These are phyloP conservation scores for Siniperca scherzeri DNA, from an alignment of 2,797 vertebrate genomes.

Conservation along the genomic window DNA sequence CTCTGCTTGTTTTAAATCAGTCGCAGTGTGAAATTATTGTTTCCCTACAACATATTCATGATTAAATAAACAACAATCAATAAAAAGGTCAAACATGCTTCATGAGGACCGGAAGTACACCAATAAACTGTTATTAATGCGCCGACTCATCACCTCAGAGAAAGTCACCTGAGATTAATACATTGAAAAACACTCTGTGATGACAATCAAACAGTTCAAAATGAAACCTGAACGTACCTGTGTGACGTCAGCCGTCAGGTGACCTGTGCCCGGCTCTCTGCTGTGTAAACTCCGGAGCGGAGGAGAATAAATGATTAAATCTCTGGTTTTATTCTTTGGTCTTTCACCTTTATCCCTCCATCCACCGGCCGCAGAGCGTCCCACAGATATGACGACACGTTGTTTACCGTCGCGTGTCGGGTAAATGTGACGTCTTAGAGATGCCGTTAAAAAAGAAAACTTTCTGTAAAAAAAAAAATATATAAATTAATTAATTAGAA, in stretches of 20 bases:
- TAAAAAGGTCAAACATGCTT: too few relatives aligned
- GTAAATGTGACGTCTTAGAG: conserved; percentile 33
- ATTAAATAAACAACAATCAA: too few relatives aligned
- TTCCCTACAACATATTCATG: too few relatives aligned
- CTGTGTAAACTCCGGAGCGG: neutral
- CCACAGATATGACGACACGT: conserved; percentile 36
- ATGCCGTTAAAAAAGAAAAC: rapidly evolving
- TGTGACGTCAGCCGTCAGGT: conserved; percentile 25
- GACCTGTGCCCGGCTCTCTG: too few relatives aligned
- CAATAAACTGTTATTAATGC: too few relatives aligned
- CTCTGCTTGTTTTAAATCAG: too few relatives aligned
- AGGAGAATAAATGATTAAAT: neutral
- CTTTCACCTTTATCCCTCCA: conserved; percentile 30
- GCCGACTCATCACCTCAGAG: too few relatives aligned
- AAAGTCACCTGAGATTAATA: too few relatives aligned
- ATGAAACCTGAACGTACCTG: conserved; percentile 12
- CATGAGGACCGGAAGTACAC: too few relatives aligned
- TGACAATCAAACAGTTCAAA: neutral
- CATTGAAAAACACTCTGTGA: too few relatives aligned
- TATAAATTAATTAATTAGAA: too few relatives aligned
- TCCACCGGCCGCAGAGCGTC: neutral
- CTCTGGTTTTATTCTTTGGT: neutral
- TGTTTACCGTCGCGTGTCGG: conserved; percentile 15
- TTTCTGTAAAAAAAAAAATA: neutral
- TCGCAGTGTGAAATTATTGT: too few relatives aligned